Percentiles rank a stretch among this genome's conserved stretches.
Evolutionary conservation across 2,888 invertebrate species (phyloP).

Genomic region (Caenorhabditis zanzibari): DNA sequence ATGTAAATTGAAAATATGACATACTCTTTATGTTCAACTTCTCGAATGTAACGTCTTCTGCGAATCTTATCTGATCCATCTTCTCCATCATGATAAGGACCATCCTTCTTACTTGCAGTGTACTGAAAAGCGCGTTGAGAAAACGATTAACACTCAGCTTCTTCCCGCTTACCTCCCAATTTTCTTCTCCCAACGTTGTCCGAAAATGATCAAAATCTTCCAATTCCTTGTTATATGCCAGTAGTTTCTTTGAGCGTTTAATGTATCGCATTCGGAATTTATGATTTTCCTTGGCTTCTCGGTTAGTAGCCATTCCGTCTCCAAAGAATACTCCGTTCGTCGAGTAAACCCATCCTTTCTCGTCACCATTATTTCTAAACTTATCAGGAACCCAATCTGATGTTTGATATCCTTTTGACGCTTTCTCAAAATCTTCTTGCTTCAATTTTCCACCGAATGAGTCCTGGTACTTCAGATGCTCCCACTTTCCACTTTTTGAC

Average conservation of each 20-base stretch:
- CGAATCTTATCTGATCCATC: conserved; percentile 65
- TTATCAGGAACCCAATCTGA: conserved; percentile 75
- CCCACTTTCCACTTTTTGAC: conserved; percentile 57
- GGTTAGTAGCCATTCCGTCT: conserved; percentile 54
- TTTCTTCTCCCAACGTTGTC: conserved; percentile 17
- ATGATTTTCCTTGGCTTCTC: conserved; percentile 49
- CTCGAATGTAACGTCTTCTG: conserved; percentile 73
- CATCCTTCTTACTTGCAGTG: conserved; percentile 63
- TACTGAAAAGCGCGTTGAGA: conserved; percentile 59
- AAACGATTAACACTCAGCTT: neutral
- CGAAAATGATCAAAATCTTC: conserved; percentile 53
- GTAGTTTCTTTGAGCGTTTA: conserved; percentile 33
- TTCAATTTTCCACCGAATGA: conserved; percentile 72
- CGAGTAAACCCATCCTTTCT: conserved; percentile 79
- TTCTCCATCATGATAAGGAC: conserved; percentile 70
- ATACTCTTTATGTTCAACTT: conserved; percentile 63
- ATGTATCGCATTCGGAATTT: conserved; percentile 49
- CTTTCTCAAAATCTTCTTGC: conserved; percentile 38
- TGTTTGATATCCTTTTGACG: conserved; percentile 71
- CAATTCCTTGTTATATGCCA: conserved; percentile 41
- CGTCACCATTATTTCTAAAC: conserved; percentile 76
- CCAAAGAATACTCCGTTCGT: conserved; percentile 72
- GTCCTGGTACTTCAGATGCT: conserved; percentile 65
- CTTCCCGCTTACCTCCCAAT: conserved; percentile 71
- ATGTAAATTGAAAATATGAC: too few species aligned